Conservation (phyloP, 2,888 invertebrate genomes). For the Catocala nupta region DNA sequence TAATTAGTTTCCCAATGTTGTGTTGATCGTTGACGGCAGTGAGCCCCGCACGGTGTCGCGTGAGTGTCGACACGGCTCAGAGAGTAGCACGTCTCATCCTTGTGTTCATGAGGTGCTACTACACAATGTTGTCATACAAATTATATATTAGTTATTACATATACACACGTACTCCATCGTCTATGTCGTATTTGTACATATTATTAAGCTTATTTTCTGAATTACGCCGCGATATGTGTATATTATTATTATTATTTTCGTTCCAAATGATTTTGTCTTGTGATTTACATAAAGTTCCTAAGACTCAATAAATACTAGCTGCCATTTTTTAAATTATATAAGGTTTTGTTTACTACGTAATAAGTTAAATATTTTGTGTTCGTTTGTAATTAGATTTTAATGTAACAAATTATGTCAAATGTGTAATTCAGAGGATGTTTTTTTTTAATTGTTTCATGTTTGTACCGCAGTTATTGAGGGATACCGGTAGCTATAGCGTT, state of each 20-base stretch:
- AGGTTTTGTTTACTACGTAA: slow-evolving; percentile 62
- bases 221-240: slow-evolving; percentile 17
- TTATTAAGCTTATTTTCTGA: slow-evolving; percentile 26
- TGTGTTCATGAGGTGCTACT: slow-evolving; percentile 68
- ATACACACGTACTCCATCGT: slow-evolving; percentile 39
- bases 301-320: slow-evolving; percentile 76
- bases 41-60: slow-evolving; percentile 5
- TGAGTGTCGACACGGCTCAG: slow-evolving; percentile 5
- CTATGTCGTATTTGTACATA: slow-evolving; percentile 37
- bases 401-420: slow-evolving; percentile 49
- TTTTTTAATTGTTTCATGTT: slow-evolving; percentile 37
- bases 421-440: slow-evolving; percentile 29
- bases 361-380: slow-evolving; percentile 66
- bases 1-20: slow-evolving; percentile 26
- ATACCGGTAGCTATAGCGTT: slow-evolving; percentile 56
- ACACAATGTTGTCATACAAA: slow-evolving; percentile 35
- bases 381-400: slow-evolving; percentile 57
- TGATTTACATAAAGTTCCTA: slow-evolving; percentile 84
- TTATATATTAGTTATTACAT: slow-evolving; percentile 42
- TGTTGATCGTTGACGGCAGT: slow-evolving; percentile 16
- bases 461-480: slow-evolving; percentile 30
- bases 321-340: slow-evolving; percentile 71
- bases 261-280: slow-evolving; percentile 57
- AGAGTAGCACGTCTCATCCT: slow-evolving; percentile 28
- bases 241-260: slow-evolving; percentile 27